Conservation (phyloP, 2,888 invertebrate genomes). For the Endotricha flammealis region DNA sequence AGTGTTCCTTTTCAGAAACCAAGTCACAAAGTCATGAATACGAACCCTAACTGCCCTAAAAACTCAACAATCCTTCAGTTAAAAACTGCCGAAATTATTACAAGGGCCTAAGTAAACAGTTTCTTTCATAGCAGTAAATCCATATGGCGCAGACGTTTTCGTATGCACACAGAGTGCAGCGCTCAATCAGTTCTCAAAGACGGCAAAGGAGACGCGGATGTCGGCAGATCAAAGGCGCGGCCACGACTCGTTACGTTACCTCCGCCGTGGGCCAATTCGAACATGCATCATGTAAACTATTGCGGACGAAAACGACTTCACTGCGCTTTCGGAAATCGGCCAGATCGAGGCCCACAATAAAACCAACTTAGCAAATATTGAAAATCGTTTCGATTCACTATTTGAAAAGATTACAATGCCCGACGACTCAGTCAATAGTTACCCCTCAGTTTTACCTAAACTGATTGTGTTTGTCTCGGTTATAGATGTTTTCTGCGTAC, state of each 20-base stretch:
- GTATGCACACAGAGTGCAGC: constrained; percentile 68
- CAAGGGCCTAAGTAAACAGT: constrained; percentile 38
- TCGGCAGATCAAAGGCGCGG: constrained; percentile 56
- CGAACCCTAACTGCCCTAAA: background rate
- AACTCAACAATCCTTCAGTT: background rate
- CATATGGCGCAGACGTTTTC: constrained; percentile 51
- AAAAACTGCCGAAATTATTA: constrained; percentile 15
- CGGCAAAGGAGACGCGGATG: constrained; percentile 52
- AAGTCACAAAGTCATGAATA: background rate
- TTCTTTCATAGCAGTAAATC: constrained; percentile 52
- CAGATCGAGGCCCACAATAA: too few species aligned
- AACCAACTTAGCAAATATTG: too few species aligned
- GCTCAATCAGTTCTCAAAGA: constrained; percentile 74
- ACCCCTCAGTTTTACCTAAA: too few species aligned
- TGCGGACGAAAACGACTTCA: background rate
- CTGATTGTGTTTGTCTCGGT: too few species aligned
- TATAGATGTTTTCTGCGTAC: too few species aligned
- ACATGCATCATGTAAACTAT: background rate
- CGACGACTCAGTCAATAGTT: too few species aligned
- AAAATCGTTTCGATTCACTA: too few species aligned
- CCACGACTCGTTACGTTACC: constrained; percentile 42
- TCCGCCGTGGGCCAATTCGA: constrained; percentile 16
- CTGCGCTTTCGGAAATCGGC: too few species aligned
- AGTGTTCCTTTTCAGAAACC: background rate
- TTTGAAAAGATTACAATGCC: too few species aligned